These are phyloP conservation scores for Perognathus longimembris DNA, from an alignment of 2,113 vertebrate genomes.

Conservation along the genomic window DNA sequence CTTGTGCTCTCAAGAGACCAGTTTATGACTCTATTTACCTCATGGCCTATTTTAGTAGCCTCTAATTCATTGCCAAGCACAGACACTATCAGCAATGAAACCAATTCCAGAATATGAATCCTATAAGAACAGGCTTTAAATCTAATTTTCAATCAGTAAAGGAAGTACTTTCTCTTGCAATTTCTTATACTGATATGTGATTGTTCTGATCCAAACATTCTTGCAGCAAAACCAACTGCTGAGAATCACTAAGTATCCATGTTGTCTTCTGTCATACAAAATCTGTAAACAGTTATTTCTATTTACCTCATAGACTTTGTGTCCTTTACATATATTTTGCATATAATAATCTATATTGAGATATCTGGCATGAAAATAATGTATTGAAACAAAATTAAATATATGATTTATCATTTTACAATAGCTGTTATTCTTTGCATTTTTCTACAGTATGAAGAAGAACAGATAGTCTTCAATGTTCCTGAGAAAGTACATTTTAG, in stretches of 20 bases:
- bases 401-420: not conserved
- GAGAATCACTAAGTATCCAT: not conserved
- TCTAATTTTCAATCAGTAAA: slow-evolving; percentile 13
- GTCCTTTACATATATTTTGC: no score
- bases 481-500: not conserved
- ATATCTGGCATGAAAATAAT: not conserved
- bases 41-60: not conserved
- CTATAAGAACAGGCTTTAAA: not conserved
- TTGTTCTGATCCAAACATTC: not conserved
- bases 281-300: not conserved
- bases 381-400: slow-evolving; percentile 24
- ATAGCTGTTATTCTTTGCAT: not conserved
- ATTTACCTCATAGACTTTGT: not conserved
- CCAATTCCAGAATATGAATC: not conserved
- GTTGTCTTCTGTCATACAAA: not conserved
- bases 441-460: not conserved
- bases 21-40: slow-evolving; percentile 1
- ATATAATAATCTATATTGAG: not conserved
- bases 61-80: not conserved
- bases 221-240: not conserved
- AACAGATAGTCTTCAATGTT: slow-evolving; percentile 11
- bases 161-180: not conserved
- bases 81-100: not conserved
- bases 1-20: not conserved
- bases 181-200: not conserved